Evolutionary conservation across 92 coral and sea anemone genomes (phyloP).

Genomic region (Galaxea fascicularis): DNA sequence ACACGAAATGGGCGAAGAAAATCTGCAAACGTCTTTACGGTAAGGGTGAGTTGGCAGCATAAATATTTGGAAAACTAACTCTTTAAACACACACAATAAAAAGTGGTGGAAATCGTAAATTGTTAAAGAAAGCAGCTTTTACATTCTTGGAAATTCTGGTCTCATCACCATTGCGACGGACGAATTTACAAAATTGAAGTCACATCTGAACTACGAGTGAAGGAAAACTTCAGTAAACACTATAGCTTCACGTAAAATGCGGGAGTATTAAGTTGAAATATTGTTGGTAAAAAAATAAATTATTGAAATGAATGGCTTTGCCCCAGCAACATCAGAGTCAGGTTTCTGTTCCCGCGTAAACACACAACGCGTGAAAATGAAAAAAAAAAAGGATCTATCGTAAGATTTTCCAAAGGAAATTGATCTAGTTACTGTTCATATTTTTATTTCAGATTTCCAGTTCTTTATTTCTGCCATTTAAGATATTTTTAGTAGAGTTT

Average conservation of each 20-base stretch:
- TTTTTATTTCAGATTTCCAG: no score
- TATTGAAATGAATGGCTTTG: no score
- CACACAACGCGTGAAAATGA: not conserved
- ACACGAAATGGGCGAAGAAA: not conserved
- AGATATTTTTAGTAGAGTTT: no score
- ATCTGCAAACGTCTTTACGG: not conserved
- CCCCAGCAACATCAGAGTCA: no score
- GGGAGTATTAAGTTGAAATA: no score
- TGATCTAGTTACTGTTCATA: not conserved
- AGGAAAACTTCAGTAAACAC: no score
- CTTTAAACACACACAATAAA: constrained; percentile 21
- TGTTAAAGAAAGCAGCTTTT: not conserved
- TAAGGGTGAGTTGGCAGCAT: constrained; percentile 1
- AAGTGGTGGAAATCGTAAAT: not conserved
- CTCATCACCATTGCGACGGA: not conserved
- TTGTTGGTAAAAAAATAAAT: no score
- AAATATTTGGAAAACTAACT: constrained; percentile 36
- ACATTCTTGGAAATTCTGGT: not conserved
- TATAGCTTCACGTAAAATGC: no score
- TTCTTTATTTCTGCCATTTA: no score
- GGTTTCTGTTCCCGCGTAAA: not conserved
- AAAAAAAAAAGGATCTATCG: not conserved
- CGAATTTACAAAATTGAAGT: not conserved
- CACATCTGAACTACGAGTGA: no score
- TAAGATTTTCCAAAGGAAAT: not conserved